Evolutionary conservation across 2,888 invertebrate genomes (phyloP), one percentile per base, ranked within the genome.

Genomic region (Melolontha melolontha): DNA sequence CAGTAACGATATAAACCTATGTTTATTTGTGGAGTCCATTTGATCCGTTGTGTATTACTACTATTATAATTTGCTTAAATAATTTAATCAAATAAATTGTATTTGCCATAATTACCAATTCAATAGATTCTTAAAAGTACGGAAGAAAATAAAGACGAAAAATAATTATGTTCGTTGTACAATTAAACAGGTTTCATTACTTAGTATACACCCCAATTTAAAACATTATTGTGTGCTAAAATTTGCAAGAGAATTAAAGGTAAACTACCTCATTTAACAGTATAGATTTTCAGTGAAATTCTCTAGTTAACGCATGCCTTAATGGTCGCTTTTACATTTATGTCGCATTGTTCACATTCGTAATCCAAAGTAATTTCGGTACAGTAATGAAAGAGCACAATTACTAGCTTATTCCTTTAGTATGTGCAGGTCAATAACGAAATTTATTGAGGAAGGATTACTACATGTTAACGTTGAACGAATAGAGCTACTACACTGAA

Each of bases 281-380:
- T 40, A 54, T 40, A 29, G 17, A 54, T 40, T 54, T 40, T 40
- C 16, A 17, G 1, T 17, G 10, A 11, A 40, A 16, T 54, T 16
- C 12, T 39, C 40, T 54, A 54, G 40, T 40, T 17, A 11, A 40
- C 40, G n/a, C 17, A 54, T 54, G 2, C 40, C 17, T 40, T 7
- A 17, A 40, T 17, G 39, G 16, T 39, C 14, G 1, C 39, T 8
- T 39, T 34, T 11, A 16, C 39, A 34, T 17, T 17, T 17, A 16
- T 54, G 40, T 54, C 40, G 10, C 54, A 40, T 54, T 40, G 40
- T 54, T 54, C 34, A 6, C 34, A 8, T 6, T 6, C 40, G 40
- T 39, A n/a, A 40, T 54, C 39, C 39, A 11, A 40, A 11, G 54
- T 40, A 54, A 54, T 17, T 40, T 54, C 16, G n/a, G 40, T 40